phyloP scores from a whole-genome alignment of 92 coral and sea anemone genomes.

The Porites divaricata region DNA sequence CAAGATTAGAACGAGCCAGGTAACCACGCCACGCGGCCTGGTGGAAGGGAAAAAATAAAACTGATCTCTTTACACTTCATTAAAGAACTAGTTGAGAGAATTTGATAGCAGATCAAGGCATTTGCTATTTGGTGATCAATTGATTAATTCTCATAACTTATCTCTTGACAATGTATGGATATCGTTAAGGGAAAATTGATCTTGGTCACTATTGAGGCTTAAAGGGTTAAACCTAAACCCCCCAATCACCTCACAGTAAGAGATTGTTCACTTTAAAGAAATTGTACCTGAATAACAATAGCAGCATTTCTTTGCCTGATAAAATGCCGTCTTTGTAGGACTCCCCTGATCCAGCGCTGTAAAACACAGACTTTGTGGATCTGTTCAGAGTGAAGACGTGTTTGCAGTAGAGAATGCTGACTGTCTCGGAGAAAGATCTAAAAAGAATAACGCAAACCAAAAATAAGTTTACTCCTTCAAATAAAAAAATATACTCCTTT shows the following conservation, averaged over 20 bases:
- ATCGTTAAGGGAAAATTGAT: too few relatives aligned
- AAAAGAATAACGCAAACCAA: neutral
- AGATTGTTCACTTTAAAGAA: too few relatives aligned
- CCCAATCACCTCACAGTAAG: too few relatives aligned
- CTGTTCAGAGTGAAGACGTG: constrained; percentile 79
- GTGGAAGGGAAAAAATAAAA: neutral
- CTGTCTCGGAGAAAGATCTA: constrained; percentile 96
- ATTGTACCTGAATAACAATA: constrained; percentile 74
- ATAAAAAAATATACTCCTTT: neutral
- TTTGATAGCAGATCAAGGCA: too few relatives aligned
- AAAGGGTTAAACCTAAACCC: too few relatives aligned
- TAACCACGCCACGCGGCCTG: constrained; percentile 82
- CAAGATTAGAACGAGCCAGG: constrained; percentile 69
- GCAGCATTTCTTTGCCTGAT: constrained; percentile 90
- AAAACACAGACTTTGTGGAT: constrained; percentile 76
- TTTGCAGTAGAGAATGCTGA: constrained; percentile 81
- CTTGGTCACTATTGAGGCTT: too few relatives aligned
- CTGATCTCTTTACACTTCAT: neutral
- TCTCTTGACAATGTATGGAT: too few relatives aligned
- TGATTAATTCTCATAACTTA: too few relatives aligned
- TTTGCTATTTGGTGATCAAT: too few relatives aligned
- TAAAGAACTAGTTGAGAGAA: too few relatives aligned
- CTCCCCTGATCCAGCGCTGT: constrained; percentile 92
- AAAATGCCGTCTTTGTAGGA: constrained; percentile 81
- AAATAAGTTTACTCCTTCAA: neutral